A percentile compares a stretch with the other conserved stretches of the same genome.
These are phyloP conservation scores for Caenorhabditis becei DNA, from an alignment of 2,888 invertebrate genomes.

Conservation along the genomic window DNA sequence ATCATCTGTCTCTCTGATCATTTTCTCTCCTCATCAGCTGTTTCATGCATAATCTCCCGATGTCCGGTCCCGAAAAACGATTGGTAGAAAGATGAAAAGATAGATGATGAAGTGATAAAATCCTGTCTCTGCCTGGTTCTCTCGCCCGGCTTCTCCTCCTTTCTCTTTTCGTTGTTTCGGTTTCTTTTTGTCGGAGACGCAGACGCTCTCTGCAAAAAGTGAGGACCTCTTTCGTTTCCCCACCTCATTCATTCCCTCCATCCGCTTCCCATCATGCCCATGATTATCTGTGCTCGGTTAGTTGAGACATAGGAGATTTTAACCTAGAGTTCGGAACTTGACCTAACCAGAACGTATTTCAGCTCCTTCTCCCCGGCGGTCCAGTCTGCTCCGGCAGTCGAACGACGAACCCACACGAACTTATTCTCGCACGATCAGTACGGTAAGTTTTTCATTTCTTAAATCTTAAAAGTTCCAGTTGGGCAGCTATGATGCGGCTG, in stretches of 20 bases:
- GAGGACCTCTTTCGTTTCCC: conserved; percentile 8
- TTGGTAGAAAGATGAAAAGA: conserved; percentile 20
- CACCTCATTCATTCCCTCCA: conserved; percentile 6
- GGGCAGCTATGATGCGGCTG: too few species aligned
- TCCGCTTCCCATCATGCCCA: conserved; percentile 15
- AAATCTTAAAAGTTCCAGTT: background rate
- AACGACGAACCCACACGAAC: conserved; percentile 64
- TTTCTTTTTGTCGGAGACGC: conserved; percentile 13
- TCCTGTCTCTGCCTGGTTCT: conserved; percentile 5
- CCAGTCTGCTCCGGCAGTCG: conserved; percentile 67
- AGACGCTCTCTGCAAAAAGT: conserved; percentile 36
- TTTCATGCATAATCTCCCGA: conserved; percentile 34
- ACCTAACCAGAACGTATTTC: too few species aligned
- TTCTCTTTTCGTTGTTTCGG: conserved; percentile 13
- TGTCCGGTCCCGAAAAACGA: conserved; percentile 35
- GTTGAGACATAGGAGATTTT: background rate
- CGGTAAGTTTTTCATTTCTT: conserved; percentile 35
- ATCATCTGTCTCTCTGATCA: conserved; percentile 26
- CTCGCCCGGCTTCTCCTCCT: conserved; percentile 13
- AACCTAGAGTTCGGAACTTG: too few species aligned
- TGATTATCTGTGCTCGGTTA: conserved; percentile 59
- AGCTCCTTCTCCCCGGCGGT: conserved; percentile 65
- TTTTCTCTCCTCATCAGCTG: conserved; percentile 40
- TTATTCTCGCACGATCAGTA: conserved; percentile 61
- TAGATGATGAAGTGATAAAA: conserved; percentile 48